These are phyloP conservation scores for Tetragnatha montana DNA, from an alignment of 2,888 invertebrate species.

Conservation along the genomic window DNA sequence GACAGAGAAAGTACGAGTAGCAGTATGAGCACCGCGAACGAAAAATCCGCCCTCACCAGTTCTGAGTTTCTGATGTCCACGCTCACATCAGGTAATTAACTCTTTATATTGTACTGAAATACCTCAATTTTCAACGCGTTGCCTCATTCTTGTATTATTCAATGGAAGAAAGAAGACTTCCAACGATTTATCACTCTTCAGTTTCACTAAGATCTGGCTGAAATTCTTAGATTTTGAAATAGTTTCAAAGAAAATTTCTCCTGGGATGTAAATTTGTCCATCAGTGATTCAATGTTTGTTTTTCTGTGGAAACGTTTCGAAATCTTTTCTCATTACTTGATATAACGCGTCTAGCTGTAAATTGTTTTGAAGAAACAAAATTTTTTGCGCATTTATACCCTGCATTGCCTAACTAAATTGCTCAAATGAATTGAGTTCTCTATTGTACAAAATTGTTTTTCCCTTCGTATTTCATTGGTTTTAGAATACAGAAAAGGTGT, in stretches of 20 bases:
- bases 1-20: conserved; percentile 72
- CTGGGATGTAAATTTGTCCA: neutral
- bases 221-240: neutral
- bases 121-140: neutral
- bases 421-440: too few relatives aligned
- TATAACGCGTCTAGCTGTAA: neutral
- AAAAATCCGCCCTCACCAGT: conserved; percentile 59
- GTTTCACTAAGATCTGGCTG: neutral
- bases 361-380: neutral
- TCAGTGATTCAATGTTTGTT: neutral
- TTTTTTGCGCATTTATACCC: neutral
- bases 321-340: neutral
- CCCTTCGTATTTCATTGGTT: too few relatives aligned
- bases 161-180: neutral
- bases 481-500: too few relatives aligned
- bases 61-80: conserved; percentile 52
- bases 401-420: neutral
- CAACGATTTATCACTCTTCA: neutral
- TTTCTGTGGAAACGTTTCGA: neutral
- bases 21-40: conserved; percentile 72
- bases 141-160: neutral
- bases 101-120: neutral
- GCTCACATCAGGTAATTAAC: conserved; percentile 55
- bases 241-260: neutral
- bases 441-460: too few relatives aligned